Base-by-base conservation (phyloP, 2,113 vertebrate species). In the Melanocharis versteri region DNA sequence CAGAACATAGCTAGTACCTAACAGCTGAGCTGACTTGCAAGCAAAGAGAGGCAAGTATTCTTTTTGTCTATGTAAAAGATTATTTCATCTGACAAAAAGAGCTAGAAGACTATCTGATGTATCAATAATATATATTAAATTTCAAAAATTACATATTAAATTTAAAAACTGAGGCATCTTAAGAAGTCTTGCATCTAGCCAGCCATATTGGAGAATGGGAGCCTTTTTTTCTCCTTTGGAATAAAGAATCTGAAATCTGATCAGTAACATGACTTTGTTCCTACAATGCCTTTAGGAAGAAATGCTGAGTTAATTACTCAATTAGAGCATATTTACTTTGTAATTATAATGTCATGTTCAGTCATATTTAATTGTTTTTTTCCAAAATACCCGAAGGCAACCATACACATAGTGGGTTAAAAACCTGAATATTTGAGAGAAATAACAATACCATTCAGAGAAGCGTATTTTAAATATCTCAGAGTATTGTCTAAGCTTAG, bases 271-370 rank as follows among this genome's bases (percentile, higher is more conserved):
- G 76, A 95, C 75, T 62, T 92, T 9, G 2, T 89, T 93, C 92
- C 76, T 97, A 78, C 77, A 93, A 90, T 94, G 96, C 90, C 92
- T 93, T 91, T 81, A 97, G 91, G 89, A 96, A 96, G 91, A 96
- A 96, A 96, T 83, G 93, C 84, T 97, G 95, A 94, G 94, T 95
- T 96, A 97, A 96, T 97, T 96, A 96, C 91, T 93, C 91, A 94
- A 96, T 95, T 94, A 95, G 72, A 93, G 77, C 82, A 90, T 96
- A 96, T 96, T 96, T 97, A 96, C 86, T 97, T 97, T 93, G 81
- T 94, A 96, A 97, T 97, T 96, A 92, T 62, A 94, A 83, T 96
- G 95, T 80, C 96, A 93, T 92, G 91, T 96, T 96, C 94, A 95
- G 90, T 90, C 91, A 82, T 88, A 92, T 92, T 66, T 93, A 95